Evolutionary conservation across 1,140 invertebrate species (phyloP).

Genomic region (Cheumatopsyche charites): DNA sequence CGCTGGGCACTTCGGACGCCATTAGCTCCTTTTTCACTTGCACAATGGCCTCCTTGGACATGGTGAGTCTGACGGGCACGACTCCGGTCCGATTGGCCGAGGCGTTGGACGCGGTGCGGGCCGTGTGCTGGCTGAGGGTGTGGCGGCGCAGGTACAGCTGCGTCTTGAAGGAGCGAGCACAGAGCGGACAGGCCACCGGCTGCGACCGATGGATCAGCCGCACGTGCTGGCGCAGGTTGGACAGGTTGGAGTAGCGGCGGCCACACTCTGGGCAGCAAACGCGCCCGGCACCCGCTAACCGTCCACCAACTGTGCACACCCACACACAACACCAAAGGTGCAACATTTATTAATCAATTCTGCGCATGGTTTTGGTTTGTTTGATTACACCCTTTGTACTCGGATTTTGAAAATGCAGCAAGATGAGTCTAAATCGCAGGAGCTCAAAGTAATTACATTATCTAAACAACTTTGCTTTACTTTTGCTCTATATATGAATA

Average conservation of each 20-base stretch:
- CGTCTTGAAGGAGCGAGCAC: slow-evolving; percentile 79
- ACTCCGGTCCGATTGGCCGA: slow-evolving; percentile 43
- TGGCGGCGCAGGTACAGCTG: slow-evolving; percentile 77
- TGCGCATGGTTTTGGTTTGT: slow-evolving; percentile 25
- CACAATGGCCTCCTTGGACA: slow-evolving; percentile 21
- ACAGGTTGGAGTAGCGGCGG: slow-evolving; percentile 80
- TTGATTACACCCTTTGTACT: no score
- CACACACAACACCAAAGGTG: slow-evolving; percentile 48
- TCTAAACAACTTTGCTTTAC: no score
- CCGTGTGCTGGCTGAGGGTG: slow-evolving; percentile 60
- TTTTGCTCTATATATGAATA: no score
- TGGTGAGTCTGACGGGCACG: slow-evolving; percentile 24
- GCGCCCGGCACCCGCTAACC: slow-evolving; percentile 49
- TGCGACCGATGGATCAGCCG: slow-evolving; percentile 80
- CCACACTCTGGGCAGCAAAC: slow-evolving; percentile 73
- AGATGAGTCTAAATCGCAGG: no score
- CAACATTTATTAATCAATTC: slow-evolving; percentile 34
- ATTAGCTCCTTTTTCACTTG: slow-evolving; percentile 36
- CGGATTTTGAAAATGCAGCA: no score
- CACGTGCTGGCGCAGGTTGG: slow-evolving; percentile 80
- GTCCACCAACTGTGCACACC: slow-evolving; percentile 46
- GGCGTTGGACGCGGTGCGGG: slow-evolving; percentile 47
- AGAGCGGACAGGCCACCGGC: slow-evolving; percentile 74
- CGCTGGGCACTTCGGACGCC: not conserved
- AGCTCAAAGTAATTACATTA: no score